These are phyloP conservation scores for Plutomurus gul DNA, from an alignment of 1,140 invertebrate genomes.

Conservation along the genomic window DNA sequence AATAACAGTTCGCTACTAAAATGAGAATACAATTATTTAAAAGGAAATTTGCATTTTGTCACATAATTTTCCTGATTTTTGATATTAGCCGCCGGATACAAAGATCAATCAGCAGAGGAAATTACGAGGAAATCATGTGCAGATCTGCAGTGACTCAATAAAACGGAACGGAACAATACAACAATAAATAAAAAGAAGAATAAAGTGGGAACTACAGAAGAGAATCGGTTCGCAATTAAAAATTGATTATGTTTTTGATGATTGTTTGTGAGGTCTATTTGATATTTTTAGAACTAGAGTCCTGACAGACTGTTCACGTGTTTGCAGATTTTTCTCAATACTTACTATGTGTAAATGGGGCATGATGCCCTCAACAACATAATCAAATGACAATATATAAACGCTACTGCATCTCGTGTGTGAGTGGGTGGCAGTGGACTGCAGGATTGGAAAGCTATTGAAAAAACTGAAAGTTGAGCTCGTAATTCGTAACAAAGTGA, in stretches of 20 bases:
- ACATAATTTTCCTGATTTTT: too few species aligned
- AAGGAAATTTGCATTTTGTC: too few species aligned
- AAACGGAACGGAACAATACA: background rate
- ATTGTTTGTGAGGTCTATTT: constrained; percentile 3
- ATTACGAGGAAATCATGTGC: too few species aligned
- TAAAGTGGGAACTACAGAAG: constrained; percentile 1
- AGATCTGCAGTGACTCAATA: background rate
- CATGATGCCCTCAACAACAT: background rate
- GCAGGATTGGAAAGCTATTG: background rate
- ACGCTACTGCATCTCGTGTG: background rate
- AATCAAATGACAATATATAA: background rate
- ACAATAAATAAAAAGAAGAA: too few species aligned
- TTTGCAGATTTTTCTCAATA: background rate
- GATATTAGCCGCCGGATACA: too few species aligned
- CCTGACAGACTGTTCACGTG: background rate
- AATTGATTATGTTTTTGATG: constrained; percentile 30
- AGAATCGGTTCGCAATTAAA: background rate
- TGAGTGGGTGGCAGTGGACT: background rate
- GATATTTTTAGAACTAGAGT: background rate
- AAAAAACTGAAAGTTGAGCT: background rate
- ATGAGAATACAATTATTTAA: too few species aligned
- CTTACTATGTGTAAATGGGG: background rate
- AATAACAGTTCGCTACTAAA: too few species aligned
- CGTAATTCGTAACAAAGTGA: background rate
- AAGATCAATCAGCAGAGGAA: too few species aligned